Evolutionary conservation across 2,888 invertebrate genomes (phyloP).

Genomic region (Drosophila histrio): DNA sequence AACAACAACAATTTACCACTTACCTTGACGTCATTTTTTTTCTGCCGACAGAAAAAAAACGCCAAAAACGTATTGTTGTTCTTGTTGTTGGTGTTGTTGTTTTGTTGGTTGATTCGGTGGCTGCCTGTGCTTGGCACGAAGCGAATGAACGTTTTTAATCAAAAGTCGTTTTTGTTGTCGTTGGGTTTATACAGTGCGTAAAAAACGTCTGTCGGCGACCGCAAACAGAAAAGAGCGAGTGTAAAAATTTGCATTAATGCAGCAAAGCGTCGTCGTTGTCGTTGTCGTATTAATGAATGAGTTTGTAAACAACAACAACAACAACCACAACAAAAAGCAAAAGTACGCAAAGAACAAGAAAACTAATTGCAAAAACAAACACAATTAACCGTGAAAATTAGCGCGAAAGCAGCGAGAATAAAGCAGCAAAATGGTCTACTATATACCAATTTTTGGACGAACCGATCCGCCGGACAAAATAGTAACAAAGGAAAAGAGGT

Average conservation of each 20-base stretch:
- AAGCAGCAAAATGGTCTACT: constrained; percentile 80
- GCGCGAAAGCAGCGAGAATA: constrained; percentile 36
- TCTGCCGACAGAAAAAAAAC: constrained; percentile 64
- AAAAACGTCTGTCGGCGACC: constrained; percentile 50
- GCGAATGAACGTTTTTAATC: constrained; percentile 61
- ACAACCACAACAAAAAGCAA: constrained; percentile 13
- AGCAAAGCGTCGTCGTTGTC: constrained; percentile 23
- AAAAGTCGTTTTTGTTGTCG: constrained; percentile 33
- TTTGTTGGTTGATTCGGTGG: constrained; percentile 47
- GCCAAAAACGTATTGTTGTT: constrained; percentile 47
- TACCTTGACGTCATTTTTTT: constrained; percentile 80
- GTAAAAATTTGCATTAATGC: constrained; percentile 74
- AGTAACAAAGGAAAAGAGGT: constrained; percentile 78
- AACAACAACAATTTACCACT: constrained; percentile 48
- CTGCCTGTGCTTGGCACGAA: constrained; percentile 75
- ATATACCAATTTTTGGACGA: constrained; percentile 80
- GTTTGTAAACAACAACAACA: constrained; percentile 35
- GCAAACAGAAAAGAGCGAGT: constrained; percentile 46
- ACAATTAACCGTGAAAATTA: constrained; percentile 53
- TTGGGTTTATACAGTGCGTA: constrained; percentile 59
- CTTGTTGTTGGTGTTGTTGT: constrained; percentile 17
- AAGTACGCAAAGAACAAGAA: constrained; percentile 24
- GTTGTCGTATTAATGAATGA: constrained; percentile 67
- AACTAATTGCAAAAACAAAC: constrained; percentile 66
- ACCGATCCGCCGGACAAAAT: constrained; percentile 83